A percentile compares a stretch with the other conserved stretches of the same genome.
Evolutionary conservation across 2,113 vertebrate species (phyloP).

Genomic region (Capreolus pygargus): DNA sequence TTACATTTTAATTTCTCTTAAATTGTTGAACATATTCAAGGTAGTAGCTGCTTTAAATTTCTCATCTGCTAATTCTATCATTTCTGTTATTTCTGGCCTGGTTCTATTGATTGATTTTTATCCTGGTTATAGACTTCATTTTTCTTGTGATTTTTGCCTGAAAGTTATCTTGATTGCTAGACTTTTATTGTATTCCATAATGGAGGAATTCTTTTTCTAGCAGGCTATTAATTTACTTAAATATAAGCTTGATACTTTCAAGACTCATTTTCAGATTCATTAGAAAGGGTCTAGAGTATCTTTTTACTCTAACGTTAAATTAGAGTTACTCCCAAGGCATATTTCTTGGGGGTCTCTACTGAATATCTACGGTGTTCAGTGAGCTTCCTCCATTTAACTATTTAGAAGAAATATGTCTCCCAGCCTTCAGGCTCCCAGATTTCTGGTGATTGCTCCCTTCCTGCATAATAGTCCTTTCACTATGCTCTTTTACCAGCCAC

Average conservation of each 20-base stretch:
- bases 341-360: not conserved
- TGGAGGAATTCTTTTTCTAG: not conserved
- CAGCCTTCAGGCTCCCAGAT: not conserved
- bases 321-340: not conserved
- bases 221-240: not conserved
- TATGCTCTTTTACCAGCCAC: not conserved
- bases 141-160: not conserved
- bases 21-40: not conserved
- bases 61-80: not conserved
- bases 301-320: not conserved
- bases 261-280: not conserved
- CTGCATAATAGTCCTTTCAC: not conserved
- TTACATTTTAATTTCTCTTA: not conserved
- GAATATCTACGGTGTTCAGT: rapidly evolving
- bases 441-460: not conserved
- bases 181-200: not conserved
- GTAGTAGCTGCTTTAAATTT: not conserved
- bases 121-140: not conserved
- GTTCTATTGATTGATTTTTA: not conserved
- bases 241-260: not conserved
- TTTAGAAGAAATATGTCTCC: not conserved
- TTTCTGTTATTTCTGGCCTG: not conserved
- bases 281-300: not conserved
- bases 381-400: not conserved
- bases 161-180: not conserved